Evolutionary conservation across 2,113 vertebrate genomes (phyloP).

Genomic region (Phasianus colchicus): DNA sequence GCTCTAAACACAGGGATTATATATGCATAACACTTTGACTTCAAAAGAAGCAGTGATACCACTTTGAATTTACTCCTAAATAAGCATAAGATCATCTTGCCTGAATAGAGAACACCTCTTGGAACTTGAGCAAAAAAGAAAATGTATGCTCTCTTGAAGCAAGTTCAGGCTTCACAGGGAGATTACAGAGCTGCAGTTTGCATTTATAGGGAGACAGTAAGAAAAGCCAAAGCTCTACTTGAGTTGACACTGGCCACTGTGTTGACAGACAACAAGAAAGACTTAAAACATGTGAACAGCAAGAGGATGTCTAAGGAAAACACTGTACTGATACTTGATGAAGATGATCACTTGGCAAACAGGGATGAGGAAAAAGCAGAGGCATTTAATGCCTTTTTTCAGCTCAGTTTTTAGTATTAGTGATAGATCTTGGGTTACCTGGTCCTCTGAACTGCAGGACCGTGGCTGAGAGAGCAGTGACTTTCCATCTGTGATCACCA

Average conservation of each 20-base stretch:
- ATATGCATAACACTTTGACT: accelerated
- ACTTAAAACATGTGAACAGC: background rate
- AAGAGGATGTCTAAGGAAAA: background rate
- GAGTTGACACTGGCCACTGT: background rate
- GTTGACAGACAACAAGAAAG: background rate
- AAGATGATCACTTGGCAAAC: background rate
- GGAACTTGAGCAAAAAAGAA: background rate
- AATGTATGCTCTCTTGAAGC: background rate
- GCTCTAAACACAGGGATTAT: background rate
- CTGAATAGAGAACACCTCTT: background rate
- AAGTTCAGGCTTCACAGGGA: background rate
- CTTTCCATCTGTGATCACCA: background rate
- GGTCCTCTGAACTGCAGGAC: background rate
- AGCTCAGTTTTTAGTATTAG: background rate
- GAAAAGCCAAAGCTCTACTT: background rate
- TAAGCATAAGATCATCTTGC: background rate
- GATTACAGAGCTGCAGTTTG: background rate
- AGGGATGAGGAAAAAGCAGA: background rate
- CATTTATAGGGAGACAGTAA: background rate
- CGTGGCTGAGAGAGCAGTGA: background rate
- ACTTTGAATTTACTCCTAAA: background rate
- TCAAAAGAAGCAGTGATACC: background rate
- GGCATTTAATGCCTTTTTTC: background rate
- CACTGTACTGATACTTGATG: background rate
- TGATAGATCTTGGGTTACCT: background rate